These are phyloP conservation scores for Drosophila formosana DNA, from an alignment of 2,888 invertebrate genomes.

Conservation along the genomic window DNA sequence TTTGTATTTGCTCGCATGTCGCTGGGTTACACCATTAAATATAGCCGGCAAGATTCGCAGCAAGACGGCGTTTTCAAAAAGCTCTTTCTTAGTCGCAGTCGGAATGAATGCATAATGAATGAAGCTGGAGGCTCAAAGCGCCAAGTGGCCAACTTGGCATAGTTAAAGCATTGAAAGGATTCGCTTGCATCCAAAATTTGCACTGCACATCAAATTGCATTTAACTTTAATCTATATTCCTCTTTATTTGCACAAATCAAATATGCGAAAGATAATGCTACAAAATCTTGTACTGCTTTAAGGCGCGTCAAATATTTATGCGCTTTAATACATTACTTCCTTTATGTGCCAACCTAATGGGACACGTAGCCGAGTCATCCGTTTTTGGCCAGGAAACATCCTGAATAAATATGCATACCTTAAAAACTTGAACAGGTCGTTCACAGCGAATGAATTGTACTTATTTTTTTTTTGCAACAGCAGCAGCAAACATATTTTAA, in stretches of 20 bases:
- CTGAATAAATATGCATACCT: constrained; percentile 32
- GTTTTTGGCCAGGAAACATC: constrained; percentile 26
- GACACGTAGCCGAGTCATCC: constrained; percentile 24
- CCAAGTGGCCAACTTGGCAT: constrained; percentile 41
- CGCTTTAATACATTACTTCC: constrained; percentile 2
- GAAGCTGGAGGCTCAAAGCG: constrained; percentile 21
- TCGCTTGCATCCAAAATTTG: not conserved
- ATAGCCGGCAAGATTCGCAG: constrained; percentile 20
- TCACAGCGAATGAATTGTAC: not conserved
- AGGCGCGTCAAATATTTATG: constrained; percentile 13
- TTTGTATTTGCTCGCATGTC: constrained; percentile 17
- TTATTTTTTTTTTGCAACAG: not conserved
- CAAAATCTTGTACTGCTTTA: not conserved
- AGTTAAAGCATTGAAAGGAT: constrained; percentile 14
- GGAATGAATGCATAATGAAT: constrained; percentile 48
- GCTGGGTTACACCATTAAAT: constrained; percentile 13
- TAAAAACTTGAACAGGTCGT: constrained; percentile 19
- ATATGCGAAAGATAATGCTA: too few species aligned
- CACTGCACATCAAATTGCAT: constrained; percentile 1
- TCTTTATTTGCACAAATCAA: not conserved
- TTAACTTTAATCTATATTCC: not conserved
- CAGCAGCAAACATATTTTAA: constrained; percentile 16
- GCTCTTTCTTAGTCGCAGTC: not conserved
- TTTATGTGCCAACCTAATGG: not conserved
- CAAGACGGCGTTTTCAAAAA: constrained; percentile 9